Percentiles rank a stretch among this genome's conserved stretches.
phyloP scores from a whole-genome alignment of 2,113 vertebrate species.

The Strigops habroptila region DNA sequence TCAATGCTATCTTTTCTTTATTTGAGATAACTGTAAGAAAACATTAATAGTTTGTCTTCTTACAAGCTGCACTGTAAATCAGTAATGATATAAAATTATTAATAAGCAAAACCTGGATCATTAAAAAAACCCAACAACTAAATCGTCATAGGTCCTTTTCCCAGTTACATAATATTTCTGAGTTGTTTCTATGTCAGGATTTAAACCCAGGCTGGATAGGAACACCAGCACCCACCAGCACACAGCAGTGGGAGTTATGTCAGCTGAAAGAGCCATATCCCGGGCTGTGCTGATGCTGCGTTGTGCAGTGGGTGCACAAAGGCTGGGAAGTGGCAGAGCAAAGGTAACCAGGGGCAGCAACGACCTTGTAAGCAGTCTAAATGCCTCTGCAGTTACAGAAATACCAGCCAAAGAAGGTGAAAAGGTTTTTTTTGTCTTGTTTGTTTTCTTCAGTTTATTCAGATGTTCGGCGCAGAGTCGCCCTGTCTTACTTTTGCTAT shows the following conservation, averaged over 20 bases:
- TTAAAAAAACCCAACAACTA: not conserved
- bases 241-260: accelerated
- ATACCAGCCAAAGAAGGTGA: not conserved
- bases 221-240: not conserved
- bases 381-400: not conserved
- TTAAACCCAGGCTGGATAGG: not conserved
- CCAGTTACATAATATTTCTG: not conserved
- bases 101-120: not conserved
- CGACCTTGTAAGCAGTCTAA: accelerated
- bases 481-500: not conserved
- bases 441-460: not conserved
- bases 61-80: not conserved
- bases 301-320: accelerated
- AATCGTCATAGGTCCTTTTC: not conserved
- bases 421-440: accelerated
- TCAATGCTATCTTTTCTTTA: constrained; percentile 14
- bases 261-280: accelerated
- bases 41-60: not conserved
- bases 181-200: not conserved
- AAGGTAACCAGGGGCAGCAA: not conserved
- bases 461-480: not conserved
- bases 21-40: not conserved
- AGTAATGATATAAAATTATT: not conserved
- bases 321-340: not conserved
- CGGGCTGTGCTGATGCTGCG: not conserved